phyloP scores from a whole-genome alignment of 1,140 invertebrate genomes.

The Drosophila watanabei region DNA sequence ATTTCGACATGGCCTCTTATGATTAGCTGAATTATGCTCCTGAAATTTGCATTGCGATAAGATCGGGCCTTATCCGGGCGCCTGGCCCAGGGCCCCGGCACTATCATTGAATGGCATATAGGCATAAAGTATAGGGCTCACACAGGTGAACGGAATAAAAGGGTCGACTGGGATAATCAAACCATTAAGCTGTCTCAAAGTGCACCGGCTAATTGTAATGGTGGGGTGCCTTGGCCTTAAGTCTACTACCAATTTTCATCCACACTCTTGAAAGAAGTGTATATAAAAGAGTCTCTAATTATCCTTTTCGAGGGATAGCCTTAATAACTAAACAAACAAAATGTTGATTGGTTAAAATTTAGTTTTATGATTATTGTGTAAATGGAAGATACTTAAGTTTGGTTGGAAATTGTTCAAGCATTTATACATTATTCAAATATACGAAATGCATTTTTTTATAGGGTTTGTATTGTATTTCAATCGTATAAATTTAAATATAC shows the following conservation, averaged over 20 bases:
- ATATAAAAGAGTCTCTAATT: background rate
- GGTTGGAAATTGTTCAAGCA: too few species aligned
- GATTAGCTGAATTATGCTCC: constrained; percentile 79
- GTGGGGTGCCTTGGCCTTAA: background rate
- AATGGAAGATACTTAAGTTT: too few species aligned
- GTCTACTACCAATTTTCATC: background rate
- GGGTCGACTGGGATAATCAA: constrained; percentile 21
- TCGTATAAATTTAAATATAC: too few species aligned
- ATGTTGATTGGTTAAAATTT: background rate
- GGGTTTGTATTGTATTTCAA: too few species aligned
- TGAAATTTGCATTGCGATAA: constrained; percentile 76
- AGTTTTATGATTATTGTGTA: too few species aligned
- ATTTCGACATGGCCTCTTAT: constrained; percentile 78
- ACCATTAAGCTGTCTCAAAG: constrained; percentile 28
- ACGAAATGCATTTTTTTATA: too few species aligned
- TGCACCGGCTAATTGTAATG: constrained; percentile 23
- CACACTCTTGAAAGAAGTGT: background rate
- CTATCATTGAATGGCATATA: constrained; percentile 34
- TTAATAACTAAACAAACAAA: background rate
- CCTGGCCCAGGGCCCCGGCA: constrained; percentile 18
- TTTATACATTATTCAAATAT: too few species aligned
- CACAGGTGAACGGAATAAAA: background rate
- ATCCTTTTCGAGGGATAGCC: background rate
- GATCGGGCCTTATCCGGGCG: constrained; percentile 44
- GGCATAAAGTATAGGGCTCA: background rate